Evolutionary conservation across 2,113 vertebrate species (phyloP), one percentile per base, ranked within the genome.

Genomic region (Ciconia boyciana): DNA sequence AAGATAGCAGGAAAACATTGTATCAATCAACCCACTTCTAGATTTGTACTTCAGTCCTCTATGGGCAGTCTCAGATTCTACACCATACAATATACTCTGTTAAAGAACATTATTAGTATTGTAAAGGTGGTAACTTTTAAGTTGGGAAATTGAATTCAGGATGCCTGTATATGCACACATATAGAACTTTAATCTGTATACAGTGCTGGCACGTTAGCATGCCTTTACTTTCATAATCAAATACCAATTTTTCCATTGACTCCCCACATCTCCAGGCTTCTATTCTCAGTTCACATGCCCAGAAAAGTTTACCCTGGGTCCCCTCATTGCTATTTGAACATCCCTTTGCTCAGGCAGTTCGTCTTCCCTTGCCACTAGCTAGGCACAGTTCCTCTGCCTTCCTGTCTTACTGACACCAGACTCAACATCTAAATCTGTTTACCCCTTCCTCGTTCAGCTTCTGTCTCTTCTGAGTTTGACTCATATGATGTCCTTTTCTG

Each of bases 111-210:
- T 26, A 8, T 21, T 61, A 43, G n/a, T 62, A 9, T 11, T 54
- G n/a, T n/a, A 34, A 39, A 55, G n/a, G 39, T 43, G 54, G 18
- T 13, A 21, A 13, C 17, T 69, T 61, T 13, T 8, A 49, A 51
- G 7, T 16, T 77, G 51, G 31, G 51, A 66, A 84, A 65, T 36
- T 62, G 69, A 54, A n/a, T 78, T 70, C 36, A 57, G 7, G 26
- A 20, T 31, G 28, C 24, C 31, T 41, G 4, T 16, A 11, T 19
- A n/a, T 32, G 62, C 15, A 69, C 0, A 1, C 11, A 20, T 24
- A 24, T 18, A 28, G 46, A 41, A 48, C 71, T 91, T 44, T 34
- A 66, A 72, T 77, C 29, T 1, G 1, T 32, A 4, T 21, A 16
- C 16, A 19, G 14, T 51, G 6, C 57, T 77, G 49, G 21, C 28